phyloP scores from a whole-genome alignment of 2,888 invertebrate species.

The Iselma pallidipennis region DNA sequence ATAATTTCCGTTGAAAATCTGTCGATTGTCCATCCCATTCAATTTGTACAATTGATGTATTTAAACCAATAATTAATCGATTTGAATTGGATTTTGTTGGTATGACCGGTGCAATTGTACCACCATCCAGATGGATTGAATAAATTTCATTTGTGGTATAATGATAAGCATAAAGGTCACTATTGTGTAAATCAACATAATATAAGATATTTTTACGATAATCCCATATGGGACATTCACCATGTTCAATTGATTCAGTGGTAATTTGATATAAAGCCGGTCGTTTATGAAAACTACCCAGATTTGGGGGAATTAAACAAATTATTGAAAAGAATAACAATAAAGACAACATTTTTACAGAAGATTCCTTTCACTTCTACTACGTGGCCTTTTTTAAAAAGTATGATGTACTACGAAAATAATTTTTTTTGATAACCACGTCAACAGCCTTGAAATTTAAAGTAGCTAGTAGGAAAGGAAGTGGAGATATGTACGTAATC shows the following conservation, averaged over 20 bases:
- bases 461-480: too few relatives aligned
- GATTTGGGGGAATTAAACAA: too few relatives aligned
- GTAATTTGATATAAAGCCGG: slow-evolving; percentile 32
- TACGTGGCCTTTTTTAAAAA: too few relatives aligned
- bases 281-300: slow-evolving; percentile 2
- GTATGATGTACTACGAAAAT: too few relatives aligned
- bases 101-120: slow-evolving; percentile 31
- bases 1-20: neutral
- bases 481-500: too few relatives aligned
- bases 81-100: slow-evolving; percentile 31
- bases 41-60: slow-evolving; percentile 18
- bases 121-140: slow-evolving; percentile 30
- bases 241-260: slow-evolving; percentile 32
- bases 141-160: slow-evolving; percentile 29
- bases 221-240: slow-evolving; percentile 37
- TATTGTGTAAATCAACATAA: slow-evolving; percentile 33
- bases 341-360: slow-evolving; percentile 7
- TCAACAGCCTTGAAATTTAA: too few relatives aligned
- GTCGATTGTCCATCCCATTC: slow-evolving; percentile 6
- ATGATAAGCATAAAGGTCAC: slow-evolving; percentile 31
- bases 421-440: too few relatives aligned
- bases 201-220: slow-evolving; percentile 30
- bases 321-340: too few relatives aligned
- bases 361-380: too few relatives aligned
- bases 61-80: slow-evolving; percentile 29